Percentiles rank a stretch among this genome's conserved stretches.
Evolutionary conservation across 2,888 invertebrate species (phyloP).

Genomic region (Brachynemurus nebulosus): DNA sequence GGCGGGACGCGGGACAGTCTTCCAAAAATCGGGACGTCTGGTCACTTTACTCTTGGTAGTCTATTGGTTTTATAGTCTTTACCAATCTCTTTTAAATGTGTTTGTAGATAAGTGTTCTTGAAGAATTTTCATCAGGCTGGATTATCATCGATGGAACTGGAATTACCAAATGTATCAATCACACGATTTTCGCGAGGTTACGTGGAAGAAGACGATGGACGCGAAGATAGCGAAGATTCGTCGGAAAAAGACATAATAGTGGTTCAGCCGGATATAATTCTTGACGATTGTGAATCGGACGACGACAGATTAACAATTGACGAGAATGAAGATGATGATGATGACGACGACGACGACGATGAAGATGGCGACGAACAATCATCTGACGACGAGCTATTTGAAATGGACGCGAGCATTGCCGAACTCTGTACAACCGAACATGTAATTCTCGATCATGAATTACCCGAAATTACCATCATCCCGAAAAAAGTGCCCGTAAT

Average conservation of each 20-base stretch:
- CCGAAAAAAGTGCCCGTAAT: background rate
- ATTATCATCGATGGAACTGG: background rate
- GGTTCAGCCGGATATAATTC: background rate
- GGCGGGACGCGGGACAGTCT: too few relatives aligned
- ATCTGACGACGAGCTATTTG: constrained; percentile 3
- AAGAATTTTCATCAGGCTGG: background rate
- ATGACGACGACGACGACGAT: background rate
- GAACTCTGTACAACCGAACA: background rate
- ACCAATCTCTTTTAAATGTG: too few relatives aligned
- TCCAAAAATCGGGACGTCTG: too few relatives aligned
- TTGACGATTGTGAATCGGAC: constrained; percentile 1
- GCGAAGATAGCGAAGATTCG: constrained; percentile 1
- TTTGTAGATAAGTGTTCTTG: background rate
- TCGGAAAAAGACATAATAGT: constrained; percentile 1
- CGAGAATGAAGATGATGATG: background rate
- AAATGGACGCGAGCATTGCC: constrained; percentile 2
- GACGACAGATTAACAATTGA: too few relatives aligned
- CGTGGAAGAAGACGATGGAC: constrained; percentile 1
- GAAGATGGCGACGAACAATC: background rate
- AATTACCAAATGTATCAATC: background rate
- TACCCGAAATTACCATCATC: background rate
- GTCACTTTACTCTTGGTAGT: too few relatives aligned
- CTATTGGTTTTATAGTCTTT: too few relatives aligned
- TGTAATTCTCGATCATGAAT: background rate
- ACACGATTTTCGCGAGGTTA: background rate